These are phyloP conservation scores for Coranthus polyacanthus DNA, from an alignment of 2,797 vertebrate genomes.

Conservation along the genomic window DNA sequence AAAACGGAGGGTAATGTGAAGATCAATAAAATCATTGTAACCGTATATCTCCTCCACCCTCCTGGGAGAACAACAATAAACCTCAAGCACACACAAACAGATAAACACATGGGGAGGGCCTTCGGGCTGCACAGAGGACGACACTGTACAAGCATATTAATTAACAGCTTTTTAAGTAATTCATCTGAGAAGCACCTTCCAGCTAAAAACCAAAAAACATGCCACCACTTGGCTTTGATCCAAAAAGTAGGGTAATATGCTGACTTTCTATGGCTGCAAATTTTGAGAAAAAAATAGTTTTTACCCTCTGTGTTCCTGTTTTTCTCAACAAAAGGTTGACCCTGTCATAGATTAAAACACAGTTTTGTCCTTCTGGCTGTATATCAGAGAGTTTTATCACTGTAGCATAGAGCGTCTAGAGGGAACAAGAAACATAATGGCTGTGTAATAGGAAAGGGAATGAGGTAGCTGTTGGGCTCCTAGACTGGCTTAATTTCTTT, in stretches of 20 bases:
- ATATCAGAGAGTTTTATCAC: background rate
- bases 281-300: background rate
- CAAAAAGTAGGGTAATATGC: background rate
- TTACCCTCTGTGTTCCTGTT: background rate
- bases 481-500: constrained; percentile 42
- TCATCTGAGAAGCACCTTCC: constrained; percentile 37
- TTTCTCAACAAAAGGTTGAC: background rate
- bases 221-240: constrained; percentile 4
- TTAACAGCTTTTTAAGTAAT: constrained; percentile 57
- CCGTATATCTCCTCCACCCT: constrained; percentile 57
- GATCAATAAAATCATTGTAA: constrained; percentile 61
- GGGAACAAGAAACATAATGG: constrained; percentile 15
- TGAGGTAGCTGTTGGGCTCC: constrained; percentile 16
- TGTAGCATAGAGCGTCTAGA: constrained; percentile 1
- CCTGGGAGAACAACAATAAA: constrained; percentile 56
- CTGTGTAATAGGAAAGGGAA: constrained; percentile 33
- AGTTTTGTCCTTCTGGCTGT: background rate
- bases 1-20: constrained; percentile 34
- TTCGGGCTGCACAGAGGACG: constrained; percentile 35
- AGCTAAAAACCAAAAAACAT: constrained; percentile 24
- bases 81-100: constrained; percentile 44
- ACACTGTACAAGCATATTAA: constrained; percentile 43
- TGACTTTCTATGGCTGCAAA: background rate
- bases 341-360: background rate
- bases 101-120: constrained; percentile 51